phyloP scores from a whole-genome alignment of 2,888 invertebrate species.

The Catocala fraxini region DNA sequence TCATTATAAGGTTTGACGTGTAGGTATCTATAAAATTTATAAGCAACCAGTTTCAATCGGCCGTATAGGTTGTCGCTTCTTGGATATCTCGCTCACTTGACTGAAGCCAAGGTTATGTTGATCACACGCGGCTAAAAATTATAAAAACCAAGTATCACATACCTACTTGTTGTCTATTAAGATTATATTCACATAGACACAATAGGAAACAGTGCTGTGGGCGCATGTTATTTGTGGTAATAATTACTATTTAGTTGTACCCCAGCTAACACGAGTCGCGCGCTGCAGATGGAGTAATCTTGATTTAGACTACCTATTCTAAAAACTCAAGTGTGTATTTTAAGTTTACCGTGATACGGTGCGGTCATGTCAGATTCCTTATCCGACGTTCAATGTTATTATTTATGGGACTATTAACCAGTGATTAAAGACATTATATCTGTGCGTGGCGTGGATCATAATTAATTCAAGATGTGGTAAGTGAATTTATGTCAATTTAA shows the following conservation, averaged over 20 bases:
- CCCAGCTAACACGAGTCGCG: constrained; percentile 15
- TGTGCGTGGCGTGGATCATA: constrained; percentile 27
- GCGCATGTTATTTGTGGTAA: constrained; percentile 8
- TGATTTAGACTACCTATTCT: constrained; percentile 38
- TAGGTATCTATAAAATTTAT: neutral
- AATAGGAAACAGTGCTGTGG: neutral
- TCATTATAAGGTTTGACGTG: neutral
- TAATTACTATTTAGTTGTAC: constrained; percentile 13
- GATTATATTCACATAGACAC: constrained; percentile 3
- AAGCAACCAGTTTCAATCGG: constrained; percentile 32
- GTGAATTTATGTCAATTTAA: constrained; percentile 23
- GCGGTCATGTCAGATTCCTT: constrained; percentile 50
- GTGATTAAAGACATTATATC: constrained; percentile 31
- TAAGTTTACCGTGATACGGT: constrained; percentile 56
- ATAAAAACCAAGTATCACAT: neutral
- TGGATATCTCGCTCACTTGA: constrained; percentile 11
- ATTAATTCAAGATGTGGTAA: constrained; percentile 54
- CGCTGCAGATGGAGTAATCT: constrained; percentile 31
- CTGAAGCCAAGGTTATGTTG: constrained; percentile 30
- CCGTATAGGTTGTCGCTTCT: constrained; percentile 7
- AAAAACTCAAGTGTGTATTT: constrained; percentile 43
- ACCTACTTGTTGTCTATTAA: neutral
- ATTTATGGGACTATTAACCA: constrained; percentile 23
- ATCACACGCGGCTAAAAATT: constrained; percentile 6
- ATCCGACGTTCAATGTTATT: constrained; percentile 32